These are phyloP conservation scores for Erythrolamprus reginae DNA, from an alignment of 2,113 vertebrate species.

Conservation along the genomic window DNA sequence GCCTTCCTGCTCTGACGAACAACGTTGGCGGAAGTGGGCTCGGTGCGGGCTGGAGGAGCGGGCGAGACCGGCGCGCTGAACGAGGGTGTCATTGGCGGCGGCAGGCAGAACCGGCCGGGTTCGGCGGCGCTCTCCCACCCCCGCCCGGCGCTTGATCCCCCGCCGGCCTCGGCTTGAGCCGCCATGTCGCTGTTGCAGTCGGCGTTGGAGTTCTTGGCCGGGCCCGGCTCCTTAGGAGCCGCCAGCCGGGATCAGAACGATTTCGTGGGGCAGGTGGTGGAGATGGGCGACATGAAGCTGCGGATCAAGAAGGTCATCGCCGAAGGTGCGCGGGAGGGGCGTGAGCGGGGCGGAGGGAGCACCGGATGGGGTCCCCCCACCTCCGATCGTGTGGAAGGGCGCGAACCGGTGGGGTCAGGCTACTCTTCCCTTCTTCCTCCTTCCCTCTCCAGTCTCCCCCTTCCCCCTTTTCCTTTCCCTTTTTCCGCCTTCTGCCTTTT, in stretches of 20 bases:
- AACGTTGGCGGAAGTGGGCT: slow-evolving; percentile 19
- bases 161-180: background rate
- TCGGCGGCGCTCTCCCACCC: background rate
- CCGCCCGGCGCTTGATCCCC: background rate
- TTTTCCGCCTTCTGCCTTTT: background rate
- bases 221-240: slow-evolving; percentile 79
- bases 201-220: slow-evolving; percentile 90
- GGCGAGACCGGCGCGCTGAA: background rate
- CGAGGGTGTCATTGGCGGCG: fast-evolving
- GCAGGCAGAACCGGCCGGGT: background rate
- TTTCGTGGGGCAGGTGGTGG: slow-evolving; percentile 93
- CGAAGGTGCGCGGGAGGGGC: slow-evolving; percentile 77
- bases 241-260: slow-evolving; percentile 91
- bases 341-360: background rate
- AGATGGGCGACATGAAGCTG: slow-evolving; percentile 91
- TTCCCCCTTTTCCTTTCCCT: too few relatives aligned
- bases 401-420: background rate
- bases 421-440: background rate
- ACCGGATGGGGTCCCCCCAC: too few relatives aligned
- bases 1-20: background rate
- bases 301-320: slow-evolving; percentile 88
- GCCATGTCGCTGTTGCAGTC: slow-evolving; percentile 94
- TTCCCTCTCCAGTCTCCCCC: background rate
- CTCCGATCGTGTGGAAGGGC: too few relatives aligned
- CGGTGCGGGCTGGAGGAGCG: background rate